phyloP scores from a whole-genome alignment of 2,888 invertebrate genomes.

The Limulus polyphemus region DNA sequence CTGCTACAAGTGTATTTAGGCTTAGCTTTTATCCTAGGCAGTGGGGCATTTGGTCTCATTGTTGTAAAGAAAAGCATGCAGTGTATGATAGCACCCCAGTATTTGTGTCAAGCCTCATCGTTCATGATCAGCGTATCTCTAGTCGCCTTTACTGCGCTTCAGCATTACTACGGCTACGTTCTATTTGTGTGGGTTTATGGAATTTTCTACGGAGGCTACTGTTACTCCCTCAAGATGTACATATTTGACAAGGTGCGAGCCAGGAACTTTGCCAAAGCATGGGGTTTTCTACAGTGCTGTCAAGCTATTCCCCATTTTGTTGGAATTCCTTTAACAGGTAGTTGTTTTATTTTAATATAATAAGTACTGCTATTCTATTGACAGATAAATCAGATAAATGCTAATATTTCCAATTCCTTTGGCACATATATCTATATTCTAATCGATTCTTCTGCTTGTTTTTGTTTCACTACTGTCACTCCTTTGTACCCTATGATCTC shows the following conservation, averaged over 20 bases:
- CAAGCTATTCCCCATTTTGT: conserved; percentile 73
- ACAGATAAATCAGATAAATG: no score
- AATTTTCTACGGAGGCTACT: conserved; percentile 74
- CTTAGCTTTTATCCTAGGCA: conserved; percentile 72
- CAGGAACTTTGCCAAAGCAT: conserved; percentile 70
- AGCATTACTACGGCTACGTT: conserved; percentile 56
- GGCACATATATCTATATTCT: no score
- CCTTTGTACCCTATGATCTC: no score
- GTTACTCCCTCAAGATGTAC: conserved; percentile 77
- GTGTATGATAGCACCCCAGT: conserved; percentile 67
- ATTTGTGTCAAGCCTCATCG: conserved; percentile 50
- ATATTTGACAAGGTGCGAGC: conserved; percentile 73
- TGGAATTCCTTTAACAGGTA: conserved; percentile 69
- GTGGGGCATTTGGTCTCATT: conserved; percentile 61
- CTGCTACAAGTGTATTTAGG: conserved; percentile 58
- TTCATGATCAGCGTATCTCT: conserved; percentile 49
- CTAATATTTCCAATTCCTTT: conserved; percentile 1
- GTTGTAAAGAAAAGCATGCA: conserved; percentile 61
- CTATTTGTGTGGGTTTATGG: conserved; percentile 42
- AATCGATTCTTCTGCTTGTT: no score
- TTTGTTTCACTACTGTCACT: no score
- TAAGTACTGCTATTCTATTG: no score
- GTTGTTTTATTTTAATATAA: not conserved
- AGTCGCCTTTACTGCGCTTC: conserved; percentile 65
- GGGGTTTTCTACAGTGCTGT: conserved; percentile 77